Evolutionary conservation across 2,888 invertebrate species (phyloP), one percentile per base, ranked within the genome.

Genomic region (Ichneumon xanthorius): DNA sequence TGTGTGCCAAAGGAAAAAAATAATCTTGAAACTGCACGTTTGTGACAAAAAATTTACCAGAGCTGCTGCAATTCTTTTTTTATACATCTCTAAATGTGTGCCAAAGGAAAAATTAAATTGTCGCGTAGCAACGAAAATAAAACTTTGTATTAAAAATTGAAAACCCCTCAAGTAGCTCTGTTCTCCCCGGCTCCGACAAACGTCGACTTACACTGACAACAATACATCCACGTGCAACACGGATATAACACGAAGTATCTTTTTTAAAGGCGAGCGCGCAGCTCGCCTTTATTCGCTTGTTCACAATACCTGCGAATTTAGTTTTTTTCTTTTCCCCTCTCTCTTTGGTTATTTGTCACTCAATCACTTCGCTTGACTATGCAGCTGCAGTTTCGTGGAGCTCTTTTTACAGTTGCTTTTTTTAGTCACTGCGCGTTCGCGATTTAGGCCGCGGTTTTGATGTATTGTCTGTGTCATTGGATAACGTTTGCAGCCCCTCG

Each of bases 181-280:
- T 50, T 19, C 50, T 71, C 19, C 6, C 33, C n/a, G 37, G 9
- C 19, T 72, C 26, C 26, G 16, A 81, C 45, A 33, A 82, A 87
- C 85, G 89, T 75, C 87, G 87, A 91, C 90, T 90, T 90, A 91
- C 91, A 91, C 86, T 91, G 82, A 91, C 88, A 88, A 90, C 89
- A 90, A 88, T 61, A 73, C 22, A 22, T 33, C 30, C 88, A 88
- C 91, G 91, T 92, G 92, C 91, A 92, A 91, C 90, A 90, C 71
- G 33, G 89, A 88, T 89, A 90, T 78, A 90, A 89, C 85, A 90
- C 86, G 67, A 45, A 19, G 53, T 55, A 55, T 55, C 68, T 16
- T 67, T 2, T 71, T 5, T 26, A 3, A n/a, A 68, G n/a, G 37
- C 33, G 37, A 67, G 53, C 16, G 45, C 37, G 30, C 4, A 33